phyloP scores from a whole-genome alignment of 2,113 vertebrate genomes.

The Hippocampus barbouri region DNA sequence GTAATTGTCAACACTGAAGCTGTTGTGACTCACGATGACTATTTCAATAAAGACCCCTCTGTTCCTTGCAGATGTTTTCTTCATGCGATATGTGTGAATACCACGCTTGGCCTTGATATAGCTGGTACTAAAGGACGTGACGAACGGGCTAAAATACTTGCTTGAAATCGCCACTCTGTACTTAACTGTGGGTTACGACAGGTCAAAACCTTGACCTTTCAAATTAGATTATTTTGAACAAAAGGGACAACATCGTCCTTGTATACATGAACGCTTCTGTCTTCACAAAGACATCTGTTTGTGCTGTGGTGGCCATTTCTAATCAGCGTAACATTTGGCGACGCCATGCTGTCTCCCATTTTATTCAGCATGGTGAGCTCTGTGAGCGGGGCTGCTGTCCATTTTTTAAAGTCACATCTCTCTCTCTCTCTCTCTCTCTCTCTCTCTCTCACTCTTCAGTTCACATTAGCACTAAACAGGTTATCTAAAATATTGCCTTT shows the following conservation, averaged over 20 bases:
- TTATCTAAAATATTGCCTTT: neutral
- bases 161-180: neutral
- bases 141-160: neutral
- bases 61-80: neutral
- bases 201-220: conserved; percentile 1
- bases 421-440: neutral
- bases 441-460: neutral
- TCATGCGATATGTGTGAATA: no score
- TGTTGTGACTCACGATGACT: conserved; percentile 4
- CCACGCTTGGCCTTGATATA: neutral
- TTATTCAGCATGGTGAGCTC: neutral
- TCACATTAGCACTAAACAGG: neutral
- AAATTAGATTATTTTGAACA: neutral
- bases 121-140: neutral
- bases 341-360: neutral
- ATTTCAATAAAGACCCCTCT: neutral
- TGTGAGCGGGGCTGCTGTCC: neutral
- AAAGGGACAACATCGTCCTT: neutral
- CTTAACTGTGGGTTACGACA: neutral
- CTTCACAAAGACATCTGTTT: neutral
- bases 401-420: neutral
- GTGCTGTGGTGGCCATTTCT: neutral
- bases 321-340: neutral
- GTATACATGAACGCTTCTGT: neutral
- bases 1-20: neutral